Conservation (phyloP, 1,140 invertebrate genomes). For the Trypoxylus dichotomus region DNA sequence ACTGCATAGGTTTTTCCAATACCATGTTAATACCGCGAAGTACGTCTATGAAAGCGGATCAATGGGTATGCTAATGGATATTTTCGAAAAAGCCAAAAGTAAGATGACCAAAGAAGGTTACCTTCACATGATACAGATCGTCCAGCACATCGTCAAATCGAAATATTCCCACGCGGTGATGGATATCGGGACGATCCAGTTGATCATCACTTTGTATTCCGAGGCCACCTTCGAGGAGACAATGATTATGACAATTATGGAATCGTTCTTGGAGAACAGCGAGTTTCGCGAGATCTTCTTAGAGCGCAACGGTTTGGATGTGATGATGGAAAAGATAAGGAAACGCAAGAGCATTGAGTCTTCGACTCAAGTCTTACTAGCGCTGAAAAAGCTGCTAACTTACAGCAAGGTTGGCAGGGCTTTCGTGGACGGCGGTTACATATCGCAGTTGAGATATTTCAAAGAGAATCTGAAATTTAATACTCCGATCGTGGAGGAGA, state of each 20-base stretch:
- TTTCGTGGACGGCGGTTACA: not conserved
- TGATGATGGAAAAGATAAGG: not conserved
- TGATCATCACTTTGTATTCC: not conserved
- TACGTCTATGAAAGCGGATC: not conserved
- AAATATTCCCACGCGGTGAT: not conserved
- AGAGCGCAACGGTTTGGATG: not conserved
- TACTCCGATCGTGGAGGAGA: not conserved
- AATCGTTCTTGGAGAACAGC: not conserved
- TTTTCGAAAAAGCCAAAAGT: not conserved
- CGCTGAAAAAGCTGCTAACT: not conserved
- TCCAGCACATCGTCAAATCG: not conserved
- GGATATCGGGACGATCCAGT: not conserved
- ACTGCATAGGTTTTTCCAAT: not conserved
- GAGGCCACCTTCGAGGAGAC: not conserved
- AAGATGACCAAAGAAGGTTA: not conserved
- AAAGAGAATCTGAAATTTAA: conserved; percentile 6
- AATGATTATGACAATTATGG: not conserved
- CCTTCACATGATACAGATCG: not conserved
- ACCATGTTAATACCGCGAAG: not conserved
- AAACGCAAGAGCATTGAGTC: not conserved
- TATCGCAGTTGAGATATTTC: not conserved
- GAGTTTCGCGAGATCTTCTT: conserved; percentile 4
- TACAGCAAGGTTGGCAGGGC: not conserved
- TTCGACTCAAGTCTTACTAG: not conserved
- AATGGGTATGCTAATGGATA: not conserved